Evolutionary conservation across 2,113 vertebrate species (phyloP), one percentile per base, ranked within the genome.

Genomic region (Caranx melampygus): DNA sequence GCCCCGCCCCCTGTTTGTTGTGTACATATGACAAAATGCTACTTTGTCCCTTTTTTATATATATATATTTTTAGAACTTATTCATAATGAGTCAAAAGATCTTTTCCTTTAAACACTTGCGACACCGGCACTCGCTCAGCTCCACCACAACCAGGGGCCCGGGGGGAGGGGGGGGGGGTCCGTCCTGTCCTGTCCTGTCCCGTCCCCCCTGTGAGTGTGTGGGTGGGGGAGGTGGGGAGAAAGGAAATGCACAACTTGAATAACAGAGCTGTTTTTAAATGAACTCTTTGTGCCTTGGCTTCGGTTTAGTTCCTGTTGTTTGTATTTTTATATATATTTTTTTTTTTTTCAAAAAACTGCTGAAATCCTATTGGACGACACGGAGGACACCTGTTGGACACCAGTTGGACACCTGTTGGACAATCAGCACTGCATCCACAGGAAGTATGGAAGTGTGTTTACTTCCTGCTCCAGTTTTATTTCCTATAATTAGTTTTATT

Each of bases 391-490:
- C 64, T 71, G 69, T 78, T 75, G 77, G 85, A 84, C 84, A 89
- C 26, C 26, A 26, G 26, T 26, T 26, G 35, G 42, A 70, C 61
- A 63, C 73, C 64, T 71, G 69, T 78, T 75, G 77, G 85, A 85
- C 85, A 89, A 89, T 89, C 82, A 78, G 70, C 84, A 69, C 79
- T 67, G 78, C 66, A 73, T 78, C 63, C 81, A 67, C 49, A 16
- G 79, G 79, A 66, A 40, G 14, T 16, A 5, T 51, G 52, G 37
- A 20, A 40, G 18, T 34, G 69, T 66, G 52, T 31, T 31, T 52
- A 63, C 60, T 79, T 31, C 52, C 70, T 66, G 26, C 37, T 11
- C 49, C 33, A 74, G 20, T 82, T 75, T 75, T 65, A 26, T 67
- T 82, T 35, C 20, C 54, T 82, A 13, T 70, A 42, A 65, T 75